Conservation (phyloP, 2,888 invertebrate species). For the Aquatica leii region DNA sequence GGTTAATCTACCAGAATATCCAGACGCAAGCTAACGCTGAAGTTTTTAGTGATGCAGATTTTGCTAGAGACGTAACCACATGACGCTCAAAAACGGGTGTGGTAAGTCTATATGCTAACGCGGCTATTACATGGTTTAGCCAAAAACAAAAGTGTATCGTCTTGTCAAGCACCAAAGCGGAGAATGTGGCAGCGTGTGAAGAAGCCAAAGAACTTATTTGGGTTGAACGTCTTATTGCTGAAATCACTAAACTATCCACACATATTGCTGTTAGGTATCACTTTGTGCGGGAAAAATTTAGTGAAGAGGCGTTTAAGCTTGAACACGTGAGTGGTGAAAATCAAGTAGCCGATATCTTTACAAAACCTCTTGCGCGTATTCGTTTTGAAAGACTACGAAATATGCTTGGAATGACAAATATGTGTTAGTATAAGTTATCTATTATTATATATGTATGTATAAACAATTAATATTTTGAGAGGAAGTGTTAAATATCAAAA, state of each 20-base stretch:
- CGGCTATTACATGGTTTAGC: too few relatives aligned
- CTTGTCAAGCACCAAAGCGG: constrained; percentile 48
- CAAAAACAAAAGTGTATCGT: too few relatives aligned
- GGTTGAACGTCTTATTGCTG: too few relatives aligned
- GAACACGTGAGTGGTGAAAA: constrained; percentile 14
- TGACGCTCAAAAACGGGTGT: constrained; percentile 34
- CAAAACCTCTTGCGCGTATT: too few relatives aligned
- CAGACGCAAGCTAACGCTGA: constrained; percentile 17
- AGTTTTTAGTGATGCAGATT: constrained; percentile 42
- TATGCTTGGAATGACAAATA: too few relatives aligned
- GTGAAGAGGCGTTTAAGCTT: constrained; percentile 7
- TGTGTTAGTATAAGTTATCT: too few relatives aligned
- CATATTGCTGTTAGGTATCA: constrained; percentile 36
- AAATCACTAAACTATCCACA: constrained; percentile 39
- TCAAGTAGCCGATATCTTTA: constrained; percentile 18
- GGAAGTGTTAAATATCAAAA: constrained; percentile 21
- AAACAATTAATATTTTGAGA: too few relatives aligned
- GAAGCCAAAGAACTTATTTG: too few relatives aligned
- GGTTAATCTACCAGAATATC: too few relatives aligned
- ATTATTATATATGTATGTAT: not conserved
- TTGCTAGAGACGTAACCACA: constrained; percentile 36
- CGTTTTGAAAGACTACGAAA: too few relatives aligned
- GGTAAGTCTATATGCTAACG: too few relatives aligned
- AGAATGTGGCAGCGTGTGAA: constrained; percentile 48
- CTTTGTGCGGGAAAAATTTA: constrained; percentile 33